Evolutionary conservation across 1,140 invertebrate species (phyloP), one percentile per base, ranked within the genome.

Genomic region (Papilio helenus): DNA sequence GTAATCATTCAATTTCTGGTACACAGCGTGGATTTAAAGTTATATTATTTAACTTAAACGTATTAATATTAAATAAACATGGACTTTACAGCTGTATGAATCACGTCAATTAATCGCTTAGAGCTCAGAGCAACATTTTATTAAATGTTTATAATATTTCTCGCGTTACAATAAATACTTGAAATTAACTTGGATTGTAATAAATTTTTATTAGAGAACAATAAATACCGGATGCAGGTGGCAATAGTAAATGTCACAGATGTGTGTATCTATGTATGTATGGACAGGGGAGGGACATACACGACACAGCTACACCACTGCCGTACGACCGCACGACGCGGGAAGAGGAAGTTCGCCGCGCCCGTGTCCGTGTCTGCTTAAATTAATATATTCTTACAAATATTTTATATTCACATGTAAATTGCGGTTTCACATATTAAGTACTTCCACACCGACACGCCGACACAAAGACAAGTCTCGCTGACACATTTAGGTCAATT

Each of bases 181-280:
- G 23, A 29, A 29, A 7, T 68, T 68, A 16, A 29, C 16, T 68
- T 68, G 12, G 4, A 68, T 7, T 68, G 26, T 68, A 68, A 68
- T 68, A 68, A 68, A 7, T 34, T 68, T 68, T 68, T 68, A 68
- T 68, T 68, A 18, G 8, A 68, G 12, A 7, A 68, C 14, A 68
- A 68, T 61, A 61, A 61, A 61, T 68, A 34, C 23, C 61, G 61
- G 61, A 68, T 8, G 61, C 61, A 68, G 61, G 61, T 68, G 61
- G 10, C 26, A 55, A 55, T 55, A 18, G 5, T 9, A 18, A 16
- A 55, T n/a, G 8, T 9, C 18, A 55, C 16, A 49, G 46, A 46
- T 44, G 46, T 10, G 12, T 49, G 12, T 12, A 46, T 7, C 5
- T 46, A 49, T 18, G 5, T 61, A 29, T 7, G 23, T 65, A 26